Conservation (phyloP, 2,113 vertebrate genomes). For the Stomatorhinus ivindoensis region DNA sequence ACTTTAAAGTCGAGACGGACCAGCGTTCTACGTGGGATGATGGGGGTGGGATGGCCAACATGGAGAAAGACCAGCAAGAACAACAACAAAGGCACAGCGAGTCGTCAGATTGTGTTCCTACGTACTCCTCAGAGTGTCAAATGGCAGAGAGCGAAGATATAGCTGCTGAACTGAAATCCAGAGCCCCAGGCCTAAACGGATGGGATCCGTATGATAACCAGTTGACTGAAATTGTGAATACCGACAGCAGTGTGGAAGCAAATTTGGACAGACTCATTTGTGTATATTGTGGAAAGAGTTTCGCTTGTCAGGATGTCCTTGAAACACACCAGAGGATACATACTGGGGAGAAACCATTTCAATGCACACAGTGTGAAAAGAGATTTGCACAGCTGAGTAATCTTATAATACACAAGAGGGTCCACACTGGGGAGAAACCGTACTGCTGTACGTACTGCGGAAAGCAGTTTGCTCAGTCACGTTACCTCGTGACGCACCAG, state of each 20-base stretch:
- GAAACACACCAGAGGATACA: conserved; percentile 59
- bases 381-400: conserved; percentile 58
- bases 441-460: conserved; percentile 53
- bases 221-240: not conserved
- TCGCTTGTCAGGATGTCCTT: conserved; percentile 37
- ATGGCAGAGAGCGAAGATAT: not conserved
- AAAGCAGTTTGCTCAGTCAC: conserved; percentile 60
- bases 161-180: not conserved
- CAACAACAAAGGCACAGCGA: not conserved
- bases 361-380: conserved; percentile 55
- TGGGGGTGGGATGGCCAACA: not conserved
- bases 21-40: conserved; percentile 3
- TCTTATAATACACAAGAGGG: conserved; percentile 57
- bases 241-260: not conserved
- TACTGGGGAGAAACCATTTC: conserved; percentile 50
- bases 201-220: not conserved
- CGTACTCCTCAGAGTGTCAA: not conserved
- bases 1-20: not conserved
- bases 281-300: conserved; percentile 15
- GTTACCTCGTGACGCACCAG: conserved; percentile 26
- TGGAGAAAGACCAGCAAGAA: not conserved
- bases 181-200: not conserved
- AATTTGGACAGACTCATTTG: conserved; percentile 14
- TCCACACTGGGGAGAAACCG: conserved; percentile 60
- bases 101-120: not conserved